Conservation (phyloP, 2,113 vertebrate genomes). For the Canis aureus region DNA sequence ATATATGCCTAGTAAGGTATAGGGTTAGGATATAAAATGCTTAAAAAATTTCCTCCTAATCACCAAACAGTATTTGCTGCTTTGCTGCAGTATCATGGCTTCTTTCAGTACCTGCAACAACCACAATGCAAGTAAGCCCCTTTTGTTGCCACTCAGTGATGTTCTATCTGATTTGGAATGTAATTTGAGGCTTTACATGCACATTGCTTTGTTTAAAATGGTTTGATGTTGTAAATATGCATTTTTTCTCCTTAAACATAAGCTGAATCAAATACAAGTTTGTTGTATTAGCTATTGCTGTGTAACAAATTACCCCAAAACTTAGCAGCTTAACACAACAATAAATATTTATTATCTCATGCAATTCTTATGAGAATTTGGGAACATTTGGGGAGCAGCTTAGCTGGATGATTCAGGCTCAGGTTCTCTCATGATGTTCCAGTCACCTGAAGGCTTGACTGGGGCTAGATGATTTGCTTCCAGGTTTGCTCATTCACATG, state of each 20-base stretch:
- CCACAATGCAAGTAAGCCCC: background rate
- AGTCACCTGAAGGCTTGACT: background rate
- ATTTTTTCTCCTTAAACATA: constrained; percentile 2
- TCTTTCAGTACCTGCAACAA: background rate
- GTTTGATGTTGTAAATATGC: constrained; percentile 3
- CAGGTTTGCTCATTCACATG: background rate
- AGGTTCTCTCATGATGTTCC: background rate
- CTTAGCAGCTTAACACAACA: background rate
- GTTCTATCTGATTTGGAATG: background rate
- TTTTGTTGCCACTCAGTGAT: background rate
- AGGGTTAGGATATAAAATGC: background rate
- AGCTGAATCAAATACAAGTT: background rate
- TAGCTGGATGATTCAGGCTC: background rate
- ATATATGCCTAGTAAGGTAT: background rate
- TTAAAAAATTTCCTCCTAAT: background rate
- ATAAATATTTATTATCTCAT: background rate
- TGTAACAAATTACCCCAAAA: constrained; percentile 49
- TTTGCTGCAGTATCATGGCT: background rate
- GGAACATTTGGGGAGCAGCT: background rate
- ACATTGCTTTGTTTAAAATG: constrained; percentile 37
- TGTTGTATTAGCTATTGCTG: background rate
- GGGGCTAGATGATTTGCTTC: background rate
- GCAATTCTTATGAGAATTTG: background rate
- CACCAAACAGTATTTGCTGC: background rate
- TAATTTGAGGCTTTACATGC: constrained; percentile 4